Evolutionary conservation across 2,113 vertebrate genomes (phyloP).

Genomic region (Benitochromis conjunctus): DNA sequence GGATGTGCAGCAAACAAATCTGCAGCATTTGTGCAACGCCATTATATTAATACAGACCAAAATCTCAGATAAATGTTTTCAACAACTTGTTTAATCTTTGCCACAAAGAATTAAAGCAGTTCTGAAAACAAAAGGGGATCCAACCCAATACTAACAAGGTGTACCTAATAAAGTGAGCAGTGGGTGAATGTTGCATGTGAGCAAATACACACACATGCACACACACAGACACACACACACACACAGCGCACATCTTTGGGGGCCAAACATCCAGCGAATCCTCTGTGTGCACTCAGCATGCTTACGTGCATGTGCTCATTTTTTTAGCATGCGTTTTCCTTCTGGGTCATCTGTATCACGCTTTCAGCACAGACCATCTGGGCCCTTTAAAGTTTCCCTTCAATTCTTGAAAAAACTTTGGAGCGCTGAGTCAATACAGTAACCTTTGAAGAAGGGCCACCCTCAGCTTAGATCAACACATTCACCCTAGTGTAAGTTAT

Average conservation of each 20-base stretch:
- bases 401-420: slow-evolving; percentile 19
- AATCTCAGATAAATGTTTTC: background rate
- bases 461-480: background rate
- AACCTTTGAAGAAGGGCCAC: slow-evolving; percentile 51
- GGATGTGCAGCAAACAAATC: background rate
- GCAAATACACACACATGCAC: background rate
- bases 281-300: background rate
- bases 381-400: slow-evolving; percentile 4
- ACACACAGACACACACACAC: background rate
- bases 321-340: background rate
- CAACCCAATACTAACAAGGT: background rate
- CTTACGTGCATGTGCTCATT: background rate
- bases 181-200: background rate
- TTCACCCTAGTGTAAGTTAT: slow-evolving; percentile 44
- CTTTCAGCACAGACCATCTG: background rate
- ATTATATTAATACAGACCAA: background rate
- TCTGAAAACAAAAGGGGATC: background rate
- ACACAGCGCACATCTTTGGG: background rate
- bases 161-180: background rate
- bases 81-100: background rate
- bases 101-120: background rate
- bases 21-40: background rate
- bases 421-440: slow-evolving; percentile 36
- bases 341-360: slow-evolving; percentile 2
- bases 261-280: background rate